Base-by-base conservation (phyloP, 2,113 vertebrate species). In the Atrichornis clamosus region DNA sequence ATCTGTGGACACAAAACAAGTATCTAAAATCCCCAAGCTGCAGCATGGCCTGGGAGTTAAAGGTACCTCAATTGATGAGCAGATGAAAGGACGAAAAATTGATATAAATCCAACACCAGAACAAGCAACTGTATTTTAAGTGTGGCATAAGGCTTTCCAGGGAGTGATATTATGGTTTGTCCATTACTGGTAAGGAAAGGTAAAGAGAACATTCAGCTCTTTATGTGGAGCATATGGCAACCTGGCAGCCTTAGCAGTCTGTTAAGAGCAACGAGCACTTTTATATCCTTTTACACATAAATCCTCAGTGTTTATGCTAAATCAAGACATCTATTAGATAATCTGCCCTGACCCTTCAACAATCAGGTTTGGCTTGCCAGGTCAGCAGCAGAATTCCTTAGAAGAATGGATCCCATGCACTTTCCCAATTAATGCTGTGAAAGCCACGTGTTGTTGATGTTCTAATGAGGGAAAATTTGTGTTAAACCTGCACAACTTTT, bases 361-460 rank as follows among this genome's bases (percentile, higher is more conserved):
- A 69, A 11, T 5, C 28, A 22, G 58, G 19, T 56, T 76, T 53
- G 53, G 8, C 15, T 77, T 53, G 37, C 16, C 9, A 28, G 64
- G 22, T 30, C 68, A 77, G 35, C 33, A 59, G 49, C 15, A 52
- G 52, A 64, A 64, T 68, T 88, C 32, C 56, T 53, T 37, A 23
- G 53, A 9, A 68, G 65, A 63, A 27, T 4, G 26, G 23, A 46
- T 49, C 14, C 15, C 18, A 10, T 28, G 46, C 83, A 8, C 28
- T 32, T 83, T 56, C 53, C 68, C 52, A 60, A 2, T 35, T 53
- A 33, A 15, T 27, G 1, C 41, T 2, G 13, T 12, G 41, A 58
- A 58, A 53, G 12, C 10, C 39, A 20, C 0, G 14, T 8, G 33
- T 8, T 63, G 44, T 16, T 33, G 18, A 10, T 3, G 0, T 13